Evolutionary conservation across 2,888 invertebrate genomes (phyloP), one percentile per base, ranked within the genome.

Genomic region (Lepidochrysops patricia): DNA sequence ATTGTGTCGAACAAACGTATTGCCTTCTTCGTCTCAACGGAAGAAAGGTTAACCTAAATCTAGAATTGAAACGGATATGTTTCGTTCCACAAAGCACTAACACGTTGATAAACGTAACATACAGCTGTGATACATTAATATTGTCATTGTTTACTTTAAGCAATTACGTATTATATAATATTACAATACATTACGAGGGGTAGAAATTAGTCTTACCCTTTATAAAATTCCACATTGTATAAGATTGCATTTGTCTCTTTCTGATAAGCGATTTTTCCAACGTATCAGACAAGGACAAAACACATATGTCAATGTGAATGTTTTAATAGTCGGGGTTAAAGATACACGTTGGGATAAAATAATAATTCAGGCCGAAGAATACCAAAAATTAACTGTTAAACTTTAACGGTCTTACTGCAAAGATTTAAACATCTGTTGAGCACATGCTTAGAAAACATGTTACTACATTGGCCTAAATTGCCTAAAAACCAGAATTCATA

Each of bases 91-190:
- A 74, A 82, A 84, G 80, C 83, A 80, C 82, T 85, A 84, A 80
- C 79, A 82, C 77, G 76, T 77, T 80, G 77, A 75, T 76, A 79
- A 77, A 84, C 82, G 75, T 84, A 84, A 82, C 62, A 75, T 84
- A 80, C 78, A 75, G 80, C 78, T 75, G 76, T 79, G 77, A 83
- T 85, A 83, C 82, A 76, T 82, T 84, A 88, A 87, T 89, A 89
- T 89, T 89, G 88, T 89, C 88, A 87, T 85, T 82, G 68, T 73
- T 73, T 70, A 79, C 82, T 82, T 83, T 82, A 79, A 79, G 78
- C 81, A 78, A 81, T 78, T 80, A 77, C 79, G 70, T 79, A 84
- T 82, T 73, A 74, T 79, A 83, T 75, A 79, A 83, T 82, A 86
- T 86, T 81, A 58, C 50, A 58, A 56, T 60, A 66, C 34, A 63